phyloP scores from a whole-genome alignment of 2,113 vertebrate species.

The Australoheros scitulus region DNA sequence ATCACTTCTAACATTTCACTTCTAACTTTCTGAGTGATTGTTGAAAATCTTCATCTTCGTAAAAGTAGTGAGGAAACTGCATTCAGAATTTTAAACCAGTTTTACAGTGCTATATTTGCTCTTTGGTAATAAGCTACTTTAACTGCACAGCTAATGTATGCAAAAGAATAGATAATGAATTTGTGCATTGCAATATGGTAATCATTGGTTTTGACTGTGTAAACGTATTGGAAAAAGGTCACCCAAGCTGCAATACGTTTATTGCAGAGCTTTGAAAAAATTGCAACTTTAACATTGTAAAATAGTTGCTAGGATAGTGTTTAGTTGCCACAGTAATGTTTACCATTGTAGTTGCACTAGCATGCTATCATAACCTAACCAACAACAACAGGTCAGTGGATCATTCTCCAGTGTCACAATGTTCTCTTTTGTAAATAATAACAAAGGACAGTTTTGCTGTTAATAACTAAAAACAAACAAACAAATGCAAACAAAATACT shows the following conservation, averaged over 20 bases:
- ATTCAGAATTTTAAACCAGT: neutral
- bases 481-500: no score
- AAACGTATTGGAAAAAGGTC: neutral
- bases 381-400: neutral
- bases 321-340: neutral
- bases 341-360: neutral
- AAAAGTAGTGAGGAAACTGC: neutral
- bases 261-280: neutral
- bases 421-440: neutral
- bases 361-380: neutral
- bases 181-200: neutral
- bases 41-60: slow-evolving; percentile 25
- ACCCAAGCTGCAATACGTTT: neutral
- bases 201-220: neutral
- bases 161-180: neutral
- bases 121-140: neutral
- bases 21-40: slow-evolving; percentile 50
- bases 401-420: neutral
- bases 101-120: neutral
- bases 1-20: slow-evolving; percentile 48
- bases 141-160: neutral
- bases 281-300: neutral
- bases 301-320: neutral
- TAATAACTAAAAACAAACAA: no score
- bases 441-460: neutral